Evolutionary conservation across 2,888 invertebrate genomes (phyloP), one percentile per base, ranked within the genome.

Genomic region (Allolobophora icterica): DNA sequence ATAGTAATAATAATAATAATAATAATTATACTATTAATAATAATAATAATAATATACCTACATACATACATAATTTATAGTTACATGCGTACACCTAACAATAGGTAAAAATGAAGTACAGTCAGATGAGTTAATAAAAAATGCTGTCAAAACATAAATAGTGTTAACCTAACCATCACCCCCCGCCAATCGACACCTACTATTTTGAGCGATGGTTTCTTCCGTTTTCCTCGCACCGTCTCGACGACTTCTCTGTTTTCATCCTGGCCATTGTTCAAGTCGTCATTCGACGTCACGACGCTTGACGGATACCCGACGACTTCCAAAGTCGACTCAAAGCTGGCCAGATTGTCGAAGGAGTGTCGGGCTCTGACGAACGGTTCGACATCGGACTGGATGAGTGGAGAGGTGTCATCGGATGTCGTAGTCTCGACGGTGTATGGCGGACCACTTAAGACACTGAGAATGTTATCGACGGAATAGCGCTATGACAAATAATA

Each of bases 331-430:
- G n/a, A n/a, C 71, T 71, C 71, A n/a, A 71, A 30, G 13, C 71
- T 71, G 30, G 71, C 87, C 19, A 35, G 87, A 17, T 87, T 87
- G 87, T 87, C 38, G 38, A 87, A 87, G 24, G 87, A 87, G 17
- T 87, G 34, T 35, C 87, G 87, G 0, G 87, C 87, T 3, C 34
- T 35, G 0, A 34, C 35, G 17, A 87, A 87, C 8, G 87, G 87
- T 17, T 87, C 87, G 87, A 87, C 87, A n/a, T 87, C 87, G 24
- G 87, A 87, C 15, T 35, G 87, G 38, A 87, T 87, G n/a, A 87
- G 87, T 19, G 87, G 87, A 35, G 87, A 87, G 11, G 87, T 87
- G 87, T 87, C 87, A 8, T 87, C 87, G 2, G 87, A 87, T 13
- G 87, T 87, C 35, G n/a, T 13, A 6, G 38, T 30, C 24, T 87